Conservation (phyloP, 2,113 vertebrate genomes). For the human (Homo sapiens) region DNA sequence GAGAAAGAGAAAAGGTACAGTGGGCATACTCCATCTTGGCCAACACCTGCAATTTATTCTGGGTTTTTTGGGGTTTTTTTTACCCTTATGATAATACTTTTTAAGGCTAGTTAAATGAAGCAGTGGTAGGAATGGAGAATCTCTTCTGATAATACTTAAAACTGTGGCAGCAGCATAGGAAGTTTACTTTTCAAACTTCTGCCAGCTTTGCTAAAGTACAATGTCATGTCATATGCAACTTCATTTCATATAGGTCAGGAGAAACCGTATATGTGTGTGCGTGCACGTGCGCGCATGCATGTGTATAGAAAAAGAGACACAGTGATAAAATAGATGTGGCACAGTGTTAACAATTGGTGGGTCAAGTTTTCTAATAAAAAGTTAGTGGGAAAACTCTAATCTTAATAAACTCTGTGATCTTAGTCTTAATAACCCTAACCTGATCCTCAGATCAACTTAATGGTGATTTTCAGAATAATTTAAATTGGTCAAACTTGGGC, state of each 20-base stretch:
- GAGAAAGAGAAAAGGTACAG: not conserved
- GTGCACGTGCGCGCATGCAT: not conserved
- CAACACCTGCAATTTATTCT: not conserved
- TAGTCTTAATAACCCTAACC: not conserved
- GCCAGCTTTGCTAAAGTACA: constrained; percentile 42
- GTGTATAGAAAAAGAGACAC: not conserved
- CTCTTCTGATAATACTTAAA: constrained; percentile 11
- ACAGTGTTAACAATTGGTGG: not conserved
- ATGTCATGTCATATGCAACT: not conserved
- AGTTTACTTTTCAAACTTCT: constrained; percentile 46
- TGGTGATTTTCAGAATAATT: constrained; percentile 10
- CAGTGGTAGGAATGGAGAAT: not conserved
- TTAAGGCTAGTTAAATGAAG: not conserved
- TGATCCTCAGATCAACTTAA: not conserved
- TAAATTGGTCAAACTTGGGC: not conserved
- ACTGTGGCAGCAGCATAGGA: not conserved
- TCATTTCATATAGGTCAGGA: constrained; percentile 11
- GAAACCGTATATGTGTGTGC: not conserved
- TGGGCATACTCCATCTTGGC: not conserved
- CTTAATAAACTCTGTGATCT: constrained; percentile 29
- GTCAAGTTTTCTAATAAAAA: constrained; percentile 38
- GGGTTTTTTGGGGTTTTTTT: too few relatives aligned
- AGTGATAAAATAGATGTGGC: not conserved
- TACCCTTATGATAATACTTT: not conserved
- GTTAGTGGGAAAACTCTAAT: constrained; percentile 16